Percentiles rank a stretch among this genome's conserved stretches.
Conservation (phyloP, 2,113 vertebrate species). For the Tyrannus savana region DNA sequence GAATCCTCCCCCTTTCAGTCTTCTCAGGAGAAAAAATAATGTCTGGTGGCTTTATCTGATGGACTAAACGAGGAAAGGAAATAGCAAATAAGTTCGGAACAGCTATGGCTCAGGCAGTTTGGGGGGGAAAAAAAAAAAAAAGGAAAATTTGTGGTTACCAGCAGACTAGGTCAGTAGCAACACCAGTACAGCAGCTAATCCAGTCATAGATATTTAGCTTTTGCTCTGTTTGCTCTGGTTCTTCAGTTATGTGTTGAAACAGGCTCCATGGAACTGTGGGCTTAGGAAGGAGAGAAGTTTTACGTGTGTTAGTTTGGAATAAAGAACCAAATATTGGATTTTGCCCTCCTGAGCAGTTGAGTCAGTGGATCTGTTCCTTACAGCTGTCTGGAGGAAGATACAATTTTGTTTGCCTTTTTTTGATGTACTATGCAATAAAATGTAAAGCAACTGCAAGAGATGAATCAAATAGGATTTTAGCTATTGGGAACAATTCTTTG, state of each 20-base stretch:
- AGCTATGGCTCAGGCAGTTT: background rate
- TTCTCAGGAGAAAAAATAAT: background rate
- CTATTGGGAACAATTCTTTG: background rate
- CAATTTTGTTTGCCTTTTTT: background rate
- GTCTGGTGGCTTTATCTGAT: background rate
- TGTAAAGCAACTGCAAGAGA: background rate
- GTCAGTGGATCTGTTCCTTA: background rate
- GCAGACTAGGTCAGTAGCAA: background rate
- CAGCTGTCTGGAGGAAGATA: background rate
- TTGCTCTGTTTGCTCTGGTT: background rate
- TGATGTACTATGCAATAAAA: background rate
- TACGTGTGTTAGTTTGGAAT: background rate
- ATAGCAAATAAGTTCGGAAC: background rate
- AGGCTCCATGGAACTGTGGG: background rate
- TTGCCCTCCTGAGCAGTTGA: background rate
- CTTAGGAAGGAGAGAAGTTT: background rate
- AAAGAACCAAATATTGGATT: fast-evolving
- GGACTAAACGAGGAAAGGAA: background rate
- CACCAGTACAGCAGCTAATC: background rate
- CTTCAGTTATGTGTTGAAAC: background rate
- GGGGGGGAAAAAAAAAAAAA: background rate
- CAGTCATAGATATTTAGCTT: background rate
- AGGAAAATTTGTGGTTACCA: background rate
- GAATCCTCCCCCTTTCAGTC: background rate
- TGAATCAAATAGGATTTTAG: background rate